Percentiles rank a stretch among this genome's conserved stretches.
Conservation (phyloP, 2,888 invertebrate species). For the Limnephilus auricula region DNA sequence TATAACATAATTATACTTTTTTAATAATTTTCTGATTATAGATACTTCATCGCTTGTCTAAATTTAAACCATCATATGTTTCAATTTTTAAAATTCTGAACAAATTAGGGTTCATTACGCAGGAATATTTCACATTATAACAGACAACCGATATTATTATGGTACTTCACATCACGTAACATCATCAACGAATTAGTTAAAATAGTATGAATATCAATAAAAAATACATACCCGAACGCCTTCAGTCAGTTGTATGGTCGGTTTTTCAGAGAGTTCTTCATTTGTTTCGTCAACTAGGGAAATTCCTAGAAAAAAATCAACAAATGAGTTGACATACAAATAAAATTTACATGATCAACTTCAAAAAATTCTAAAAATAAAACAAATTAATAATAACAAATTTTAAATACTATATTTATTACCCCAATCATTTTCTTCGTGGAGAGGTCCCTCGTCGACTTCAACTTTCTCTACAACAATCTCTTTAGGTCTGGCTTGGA, state of each 20-base stretch:
- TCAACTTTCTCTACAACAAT: slow-evolving; percentile 76
- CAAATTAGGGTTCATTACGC: no score
- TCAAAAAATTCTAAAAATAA: background rate
- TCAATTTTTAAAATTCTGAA: no score
- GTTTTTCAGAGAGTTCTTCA: slow-evolving; percentile 73
- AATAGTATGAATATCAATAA: background rate
- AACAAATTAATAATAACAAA: background rate
- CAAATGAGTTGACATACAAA: background rate
- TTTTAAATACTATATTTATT: slow-evolving; percentile 65
- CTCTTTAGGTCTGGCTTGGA: slow-evolving; percentile 77
- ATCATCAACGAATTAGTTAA: no score
- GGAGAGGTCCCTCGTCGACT: slow-evolving; percentile 81
- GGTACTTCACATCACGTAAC: no score
- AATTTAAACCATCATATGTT: no score
- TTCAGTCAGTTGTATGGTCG: slow-evolving; percentile 73
- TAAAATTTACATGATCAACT: background rate
- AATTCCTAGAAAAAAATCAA: slow-evolving; percentile 74
- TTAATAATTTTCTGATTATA: no score
- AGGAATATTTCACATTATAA: no score
- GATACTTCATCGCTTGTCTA: no score
- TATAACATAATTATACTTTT: no score
- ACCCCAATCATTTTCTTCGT: slow-evolving; percentile 96
- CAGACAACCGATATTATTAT: no score
- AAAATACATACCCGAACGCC: slow-evolving; percentile 72
- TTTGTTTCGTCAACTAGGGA: slow-evolving; percentile 86